Evolutionary conservation across 2,797 vertebrate genomes (phyloP).

Genomic region (Rhinoraja longicauda): DNA sequence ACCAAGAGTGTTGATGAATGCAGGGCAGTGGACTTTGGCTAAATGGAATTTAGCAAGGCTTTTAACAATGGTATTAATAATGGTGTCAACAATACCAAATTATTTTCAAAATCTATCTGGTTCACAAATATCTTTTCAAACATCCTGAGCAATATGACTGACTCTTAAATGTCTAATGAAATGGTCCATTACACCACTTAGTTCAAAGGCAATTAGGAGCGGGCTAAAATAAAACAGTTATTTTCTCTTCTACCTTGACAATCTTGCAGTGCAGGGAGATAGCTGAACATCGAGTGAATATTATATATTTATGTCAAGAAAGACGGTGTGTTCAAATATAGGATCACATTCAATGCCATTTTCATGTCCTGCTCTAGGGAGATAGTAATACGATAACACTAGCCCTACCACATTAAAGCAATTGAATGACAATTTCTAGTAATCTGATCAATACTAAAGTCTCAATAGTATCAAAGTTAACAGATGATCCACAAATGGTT

Average conservation of each 20-base stretch:
- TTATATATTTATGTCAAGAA: neutral
- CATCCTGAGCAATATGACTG: too few species aligned
- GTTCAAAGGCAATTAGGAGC: too few species aligned
- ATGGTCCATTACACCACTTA: too few species aligned
- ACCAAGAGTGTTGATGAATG: too few species aligned
- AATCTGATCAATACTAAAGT: neutral
- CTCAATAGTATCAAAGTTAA: neutral
- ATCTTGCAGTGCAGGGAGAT: neutral
- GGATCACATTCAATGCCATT: neutral
- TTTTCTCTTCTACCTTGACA: neutral
- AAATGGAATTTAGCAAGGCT: too few species aligned
- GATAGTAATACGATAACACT: neutral
- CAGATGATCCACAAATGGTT: neutral
- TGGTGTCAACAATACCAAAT: too few species aligned
- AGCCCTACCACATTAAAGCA: neutral
- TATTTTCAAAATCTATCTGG: too few species aligned
- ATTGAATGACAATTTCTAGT: neutral
- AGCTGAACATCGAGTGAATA: neutral
- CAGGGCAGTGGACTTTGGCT: too few species aligned
- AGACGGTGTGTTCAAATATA: neutral
- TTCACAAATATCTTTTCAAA: too few species aligned
- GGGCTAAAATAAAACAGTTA: neutral
- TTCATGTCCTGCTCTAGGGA: neutral
- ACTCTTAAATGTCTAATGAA: too few species aligned
- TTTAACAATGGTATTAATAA: too few species aligned